Conservation (phyloP, 2,797 vertebrate species). For the Synanceia verrucosa region DNA sequence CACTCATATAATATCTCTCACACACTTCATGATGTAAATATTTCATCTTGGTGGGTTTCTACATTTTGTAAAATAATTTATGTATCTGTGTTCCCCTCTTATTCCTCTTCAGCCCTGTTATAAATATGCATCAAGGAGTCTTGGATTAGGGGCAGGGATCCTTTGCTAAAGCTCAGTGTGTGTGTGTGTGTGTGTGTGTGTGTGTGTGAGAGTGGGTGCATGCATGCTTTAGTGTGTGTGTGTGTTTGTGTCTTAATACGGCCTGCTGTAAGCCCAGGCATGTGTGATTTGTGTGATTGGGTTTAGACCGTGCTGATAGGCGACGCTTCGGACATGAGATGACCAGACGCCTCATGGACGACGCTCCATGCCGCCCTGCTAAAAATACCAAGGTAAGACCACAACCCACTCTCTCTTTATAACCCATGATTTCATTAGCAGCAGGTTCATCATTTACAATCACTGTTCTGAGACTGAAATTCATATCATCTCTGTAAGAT, state of each 20-base stretch:
- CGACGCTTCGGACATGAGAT: slow-evolving; percentile 34
- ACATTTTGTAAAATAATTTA: slow-evolving; percentile 19
- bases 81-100: slow-evolving; percentile 12
- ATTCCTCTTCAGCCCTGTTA: slow-evolving; percentile 30
- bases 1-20: slow-evolving; percentile 32
- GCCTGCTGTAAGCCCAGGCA: slow-evolving; percentile 67
- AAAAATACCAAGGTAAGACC: slow-evolving; percentile 64
- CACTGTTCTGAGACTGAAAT: neutral
- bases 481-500: neutral
- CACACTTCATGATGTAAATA: neutral
- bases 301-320: slow-evolving; percentile 52
- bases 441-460: slow-evolving; percentile 11
- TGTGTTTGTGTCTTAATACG: slow-evolving; percentile 63
- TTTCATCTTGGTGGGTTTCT: neutral
- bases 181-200: slow-evolving; percentile 29
- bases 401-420: slow-evolving; percentile 1
- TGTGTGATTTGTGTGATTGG: slow-evolving; percentile 71
- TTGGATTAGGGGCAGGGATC: slow-evolving; percentile 73
- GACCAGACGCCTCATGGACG: slow-evolving; percentile 34
- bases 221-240: slow-evolving; percentile 58
- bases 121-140: slow-evolving; percentile 65
- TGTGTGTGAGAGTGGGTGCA: slow-evolving; percentile 37
- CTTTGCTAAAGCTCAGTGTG: slow-evolving; percentile 54
- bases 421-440: slow-evolving; percentile 1
- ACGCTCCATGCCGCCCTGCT: slow-evolving; percentile 18